Evolutionary conservation across 2,797 vertebrate genomes (phyloP), one percentile per base, ranked within the genome.

Genomic region (Gastrophryne carolinensis): DNA sequence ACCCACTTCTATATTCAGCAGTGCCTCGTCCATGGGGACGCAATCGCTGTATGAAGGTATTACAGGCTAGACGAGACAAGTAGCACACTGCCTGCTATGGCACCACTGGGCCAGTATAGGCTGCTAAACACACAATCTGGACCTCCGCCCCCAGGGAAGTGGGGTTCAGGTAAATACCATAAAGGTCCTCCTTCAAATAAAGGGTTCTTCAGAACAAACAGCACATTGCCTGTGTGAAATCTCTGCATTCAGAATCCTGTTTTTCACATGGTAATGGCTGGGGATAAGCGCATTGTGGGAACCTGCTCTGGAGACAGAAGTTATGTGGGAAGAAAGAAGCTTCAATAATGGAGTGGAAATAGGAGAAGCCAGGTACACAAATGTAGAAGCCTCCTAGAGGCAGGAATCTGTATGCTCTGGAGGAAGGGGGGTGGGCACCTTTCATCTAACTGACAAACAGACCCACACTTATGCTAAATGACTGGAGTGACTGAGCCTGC

Each of bases 261-360:
- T 24, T 12, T 37, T 24, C 1, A 27, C 10, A 39, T 17, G 30
- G 24, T 27, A 24, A 50, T 57, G 29, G 4, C 50, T 54, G 79
- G 72, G 85, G 85, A 8, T 86, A 74, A 75, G 81, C 78, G 81
- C 81, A 61, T 75, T 72, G 65, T 80, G 84, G 73, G 80, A 83
- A 85, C 79, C 37, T 72, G 72, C 81, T 80, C 83, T 81, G 81
- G 82, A 83, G 84, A 84, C 80, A 73, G 80, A 80, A 87, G 72
- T 78, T 88, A 82, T 87, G 81, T 83, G 64, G 72, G 78, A 81
- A 80, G 82, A 76, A 19, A 3, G 81, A 73, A 63, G 29, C 49
- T 80, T 86, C 85, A 84, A 81, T 83, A 81, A 84, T 85, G 82
- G 69, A 1, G 44, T 86, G 53, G 83, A 84, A 89, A 83, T 82